These are phyloP conservation scores for Pharmacophagus antenor DNA, from an alignment of 2,888 invertebrate species.

Conservation along the genomic window DNA sequence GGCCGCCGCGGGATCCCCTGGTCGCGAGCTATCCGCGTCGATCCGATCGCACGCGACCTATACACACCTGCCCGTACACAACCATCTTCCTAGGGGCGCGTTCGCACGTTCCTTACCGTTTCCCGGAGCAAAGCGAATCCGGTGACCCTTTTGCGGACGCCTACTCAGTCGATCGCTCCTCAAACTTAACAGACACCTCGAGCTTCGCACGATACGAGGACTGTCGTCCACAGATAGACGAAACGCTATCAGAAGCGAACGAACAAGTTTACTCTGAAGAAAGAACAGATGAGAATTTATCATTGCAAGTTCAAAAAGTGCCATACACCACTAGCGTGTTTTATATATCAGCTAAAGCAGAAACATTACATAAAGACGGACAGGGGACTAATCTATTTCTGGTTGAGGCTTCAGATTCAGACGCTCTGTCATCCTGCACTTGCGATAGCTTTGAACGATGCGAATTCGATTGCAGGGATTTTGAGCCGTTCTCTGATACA, in stretches of 20 bases:
- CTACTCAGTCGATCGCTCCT: constrained; percentile 72
- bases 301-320: constrained; percentile 69
- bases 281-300: constrained; percentile 48
- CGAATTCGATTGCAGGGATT: constrained; percentile 79
- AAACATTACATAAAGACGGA: constrained; percentile 48
- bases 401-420: constrained; percentile 70
- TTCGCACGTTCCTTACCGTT: constrained; percentile 54
- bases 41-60: constrained; percentile 73
- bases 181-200: constrained; percentile 74
- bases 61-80: constrained; percentile 74
- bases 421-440: constrained; percentile 78
- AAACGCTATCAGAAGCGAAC: constrained; percentile 50
- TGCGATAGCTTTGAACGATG: constrained; percentile 80
- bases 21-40: constrained; percentile 78
- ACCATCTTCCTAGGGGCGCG: constrained; percentile 69
- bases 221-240: constrained; percentile 61
- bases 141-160: constrained; percentile 68
- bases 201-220: constrained; percentile 76
- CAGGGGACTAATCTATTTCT: constrained; percentile 58
- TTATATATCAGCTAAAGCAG: constrained; percentile 63
- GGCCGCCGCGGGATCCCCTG: constrained; percentile 59
- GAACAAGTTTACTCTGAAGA: constrained; percentile 45
- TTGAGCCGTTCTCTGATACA: constrained; percentile 82
- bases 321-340: constrained; percentile 72
- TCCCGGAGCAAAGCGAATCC: constrained; percentile 65